Evolutionary conservation across 1,140 invertebrate genomes (phyloP), one percentile per base, ranked within the genome.

Genomic region (Caenorhabditis brenneri): DNA sequence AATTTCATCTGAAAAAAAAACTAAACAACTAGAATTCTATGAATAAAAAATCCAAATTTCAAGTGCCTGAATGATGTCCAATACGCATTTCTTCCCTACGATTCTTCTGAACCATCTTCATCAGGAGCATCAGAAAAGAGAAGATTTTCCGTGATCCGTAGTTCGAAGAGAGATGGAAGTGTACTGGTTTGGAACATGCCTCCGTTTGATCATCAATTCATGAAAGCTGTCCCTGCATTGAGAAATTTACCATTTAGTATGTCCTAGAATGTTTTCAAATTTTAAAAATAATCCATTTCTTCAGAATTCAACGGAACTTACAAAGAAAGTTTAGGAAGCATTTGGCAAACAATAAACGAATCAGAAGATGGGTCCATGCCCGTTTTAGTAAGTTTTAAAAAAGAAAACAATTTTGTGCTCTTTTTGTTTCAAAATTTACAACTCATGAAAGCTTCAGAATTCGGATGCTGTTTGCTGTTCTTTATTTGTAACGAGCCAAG

Each of bases 401-500:
- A 9, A n/a, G 19, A 51, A n/a, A 9, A 51, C 19, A 51, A 42
- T 42, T 42, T 42, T 46, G 15, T 81, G n/a, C 33, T 42, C 16
- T 69, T 81, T 24, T 65, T 65, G 12, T 15, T 5, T 33, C 15
- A 39, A 0, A 12, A 19, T n/a, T 36, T 22, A 16, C 10, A 69
- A 22, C 24, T 5, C 6, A 2, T 29, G 7, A 19, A 1, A 39
- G 16, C 24, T 80, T 53, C 53, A 81, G 90, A 88, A 78, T 78
- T 83, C 48, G 19, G 55, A 48, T 36, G 48, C 51, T 65, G 79
- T 80, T 82, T 87, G 79, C 51, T 96, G 95, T 0, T 94, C 96
- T 12, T 95, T 99, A 84, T 99, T 97, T 91, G 92, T 99, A 29
- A 94, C 97, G 9, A 94, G 95, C 39, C 96, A 98, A 90, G 96